Evolutionary conservation across 2,797 vertebrate species (phyloP).

Genomic region (Graptemys geographica): DNA sequence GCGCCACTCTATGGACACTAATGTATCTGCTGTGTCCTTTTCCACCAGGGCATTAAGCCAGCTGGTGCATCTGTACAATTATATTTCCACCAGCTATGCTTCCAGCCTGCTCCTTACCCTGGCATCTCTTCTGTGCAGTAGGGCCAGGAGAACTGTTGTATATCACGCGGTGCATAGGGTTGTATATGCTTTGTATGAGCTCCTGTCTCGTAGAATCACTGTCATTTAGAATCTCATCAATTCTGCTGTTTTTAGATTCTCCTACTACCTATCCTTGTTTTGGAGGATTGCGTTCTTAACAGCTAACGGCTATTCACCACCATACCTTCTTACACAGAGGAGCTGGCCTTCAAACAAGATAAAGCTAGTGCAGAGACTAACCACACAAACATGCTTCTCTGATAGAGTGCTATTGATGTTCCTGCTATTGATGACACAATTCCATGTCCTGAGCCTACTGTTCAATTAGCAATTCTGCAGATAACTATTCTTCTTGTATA

Average conservation of each 20-base stretch:
- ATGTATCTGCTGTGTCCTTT: background rate
- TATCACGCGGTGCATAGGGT: background rate
- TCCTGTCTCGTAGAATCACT: background rate
- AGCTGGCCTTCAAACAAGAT: conserved; percentile 2
- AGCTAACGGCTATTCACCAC: background rate
- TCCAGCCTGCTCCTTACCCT: background rate
- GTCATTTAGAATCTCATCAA: background rate
- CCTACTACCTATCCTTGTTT: background rate
- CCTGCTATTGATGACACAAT: background rate
- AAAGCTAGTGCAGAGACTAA: background rate
- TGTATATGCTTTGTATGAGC: background rate
- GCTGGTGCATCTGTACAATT: background rate
- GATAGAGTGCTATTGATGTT: conserved; percentile 18
- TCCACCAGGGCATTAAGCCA: background rate
- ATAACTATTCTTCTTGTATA: background rate
- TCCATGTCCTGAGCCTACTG: background rate
- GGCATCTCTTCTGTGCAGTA: background rate
- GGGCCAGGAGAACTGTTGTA: background rate
- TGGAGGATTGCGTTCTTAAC: background rate
- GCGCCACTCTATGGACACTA: rapidly evolving
- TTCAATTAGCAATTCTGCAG: background rate
- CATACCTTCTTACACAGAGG: background rate
- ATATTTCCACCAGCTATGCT: background rate
- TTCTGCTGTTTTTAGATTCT: background rate
- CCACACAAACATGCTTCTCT: background rate